Evolutionary conservation across 2,888 invertebrate genomes (phyloP).

Genomic region (Liopterus haemorrhoidalis): DNA sequence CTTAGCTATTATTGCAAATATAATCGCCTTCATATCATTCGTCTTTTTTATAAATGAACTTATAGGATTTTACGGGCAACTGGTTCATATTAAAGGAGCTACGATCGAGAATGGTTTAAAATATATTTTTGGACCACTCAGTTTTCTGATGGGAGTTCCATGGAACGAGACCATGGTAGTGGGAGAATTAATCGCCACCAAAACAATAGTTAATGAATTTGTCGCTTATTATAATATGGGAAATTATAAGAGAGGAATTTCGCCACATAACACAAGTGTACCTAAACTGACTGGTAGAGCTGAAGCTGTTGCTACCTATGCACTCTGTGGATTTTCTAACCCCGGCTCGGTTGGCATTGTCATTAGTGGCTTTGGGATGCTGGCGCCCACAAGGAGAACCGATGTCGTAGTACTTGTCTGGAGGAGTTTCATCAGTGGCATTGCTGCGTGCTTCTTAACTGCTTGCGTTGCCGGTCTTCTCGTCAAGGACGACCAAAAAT

Average conservation of each 20-base stretch:
- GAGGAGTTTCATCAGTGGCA: conserved; percentile 69
- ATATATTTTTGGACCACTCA: conserved; percentile 77
- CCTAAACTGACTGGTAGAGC: no score
- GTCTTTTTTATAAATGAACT: conserved; percentile 71
- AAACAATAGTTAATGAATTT: conserved; percentile 80
- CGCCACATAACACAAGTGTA: no score
- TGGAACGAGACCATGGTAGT: conserved; percentile 65
- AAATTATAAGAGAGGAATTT: no score
- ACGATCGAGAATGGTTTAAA: conserved; percentile 68
- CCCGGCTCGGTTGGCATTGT: conserved; percentile 72
- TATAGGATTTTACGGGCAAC: conserved; percentile 65
- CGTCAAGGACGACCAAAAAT: no score
- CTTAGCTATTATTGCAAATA: conserved; percentile 75
- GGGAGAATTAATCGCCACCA: conserved; percentile 73
- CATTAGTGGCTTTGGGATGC: conserved; percentile 64
- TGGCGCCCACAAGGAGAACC: conserved; percentile 63
- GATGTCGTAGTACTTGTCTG: conserved; percentile 62
- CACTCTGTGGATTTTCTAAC: conserved; percentile 80
- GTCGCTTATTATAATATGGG: conserved; percentile 73
- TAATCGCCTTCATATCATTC: conserved; percentile 80
- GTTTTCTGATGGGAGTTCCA: conserved; percentile 72
- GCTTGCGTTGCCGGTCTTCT: conserved; percentile 83
- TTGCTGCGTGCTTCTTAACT: conserved; percentile 70
- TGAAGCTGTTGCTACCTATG: conserved; percentile 73
- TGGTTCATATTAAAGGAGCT: conserved; percentile 69